Percentiles rank a stretch among this genome's conserved stretches.
These are phyloP conservation scores for Endotricha flammealis DNA, from an alignment of 2,888 invertebrate species.

Conservation along the genomic window DNA sequence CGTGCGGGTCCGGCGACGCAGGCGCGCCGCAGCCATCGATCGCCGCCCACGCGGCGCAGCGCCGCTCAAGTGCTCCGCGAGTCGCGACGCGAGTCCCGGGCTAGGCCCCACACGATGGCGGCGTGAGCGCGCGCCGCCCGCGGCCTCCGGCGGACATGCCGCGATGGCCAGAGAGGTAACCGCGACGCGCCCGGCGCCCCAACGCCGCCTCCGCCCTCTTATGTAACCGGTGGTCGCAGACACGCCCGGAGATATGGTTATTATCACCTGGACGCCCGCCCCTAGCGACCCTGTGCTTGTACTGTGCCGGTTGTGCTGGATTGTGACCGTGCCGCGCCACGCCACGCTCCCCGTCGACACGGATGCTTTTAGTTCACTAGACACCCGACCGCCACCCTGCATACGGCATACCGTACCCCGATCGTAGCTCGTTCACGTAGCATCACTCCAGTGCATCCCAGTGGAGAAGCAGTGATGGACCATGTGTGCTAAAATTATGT, in stretches of 20 bases:
- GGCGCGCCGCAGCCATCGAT: constrained; percentile 50
- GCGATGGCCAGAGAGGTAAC: constrained; percentile 86
- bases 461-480: constrained; percentile 14
- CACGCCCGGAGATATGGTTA: constrained; percentile 49
- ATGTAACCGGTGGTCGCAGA: constrained; percentile 48
- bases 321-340: constrained; percentile 10
- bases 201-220: constrained; percentile 44
- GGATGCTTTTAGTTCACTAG: constrained; percentile 18
- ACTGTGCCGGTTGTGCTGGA: constrained; percentile 17
- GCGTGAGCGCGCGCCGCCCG: constrained; percentile 76
- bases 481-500: constrained; percentile 21
- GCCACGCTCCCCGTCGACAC: constrained; percentile 13
- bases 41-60: constrained; percentile 59
- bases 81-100: constrained; percentile 68
- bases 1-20: constrained; percentile 48
- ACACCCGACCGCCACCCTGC: neutral
- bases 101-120: constrained; percentile 70
- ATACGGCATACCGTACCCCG: neutral
- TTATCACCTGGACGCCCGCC: constrained; percentile 25
- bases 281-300: constrained; percentile 19
- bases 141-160: constrained; percentile 82
- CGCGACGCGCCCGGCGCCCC: constrained; percentile 50
- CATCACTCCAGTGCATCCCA: constrained; percentile 24
- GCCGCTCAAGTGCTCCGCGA: constrained; percentile 60
- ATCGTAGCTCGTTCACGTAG: constrained; percentile 1